Evolutionary conservation across 2,797 vertebrate species (phyloP).

Genomic region (Cryptoblepharus egeriae): DNA sequence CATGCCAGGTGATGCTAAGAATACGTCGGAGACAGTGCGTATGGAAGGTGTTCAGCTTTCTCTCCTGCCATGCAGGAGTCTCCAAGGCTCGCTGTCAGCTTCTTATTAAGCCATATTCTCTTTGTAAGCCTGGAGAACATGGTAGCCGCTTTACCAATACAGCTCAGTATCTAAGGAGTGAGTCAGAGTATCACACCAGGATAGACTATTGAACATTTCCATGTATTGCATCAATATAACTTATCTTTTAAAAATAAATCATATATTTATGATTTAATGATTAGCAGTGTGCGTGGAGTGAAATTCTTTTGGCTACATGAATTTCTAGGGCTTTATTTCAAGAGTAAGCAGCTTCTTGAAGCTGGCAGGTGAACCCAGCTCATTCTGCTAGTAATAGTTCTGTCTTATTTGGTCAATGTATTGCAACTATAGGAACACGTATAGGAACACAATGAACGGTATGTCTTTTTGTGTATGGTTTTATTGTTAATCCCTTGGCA

Average conservation of each 20-base stretch:
- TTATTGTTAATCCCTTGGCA: not conserved
- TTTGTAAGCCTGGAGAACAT: too few species aligned
- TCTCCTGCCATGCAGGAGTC: too few species aligned
- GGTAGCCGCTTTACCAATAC: too few species aligned
- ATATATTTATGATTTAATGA: not conserved
- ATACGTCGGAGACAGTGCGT: too few species aligned
- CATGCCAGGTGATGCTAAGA: too few species aligned
- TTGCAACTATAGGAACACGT: not conserved
- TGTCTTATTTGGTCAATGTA: not conserved
- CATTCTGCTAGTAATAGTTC: constrained; percentile 24
- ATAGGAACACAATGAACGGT: not conserved
- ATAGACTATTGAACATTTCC: not conserved
- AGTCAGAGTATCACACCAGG: too few species aligned
- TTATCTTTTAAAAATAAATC: not conserved
- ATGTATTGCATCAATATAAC: not conserved
- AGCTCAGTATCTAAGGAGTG: too few species aligned
- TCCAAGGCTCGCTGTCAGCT: too few species aligned
- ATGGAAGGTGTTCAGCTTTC: too few species aligned
- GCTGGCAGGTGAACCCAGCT: constrained; percentile 21
- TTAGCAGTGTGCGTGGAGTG: not conserved
- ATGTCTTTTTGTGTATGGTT: too few species aligned
- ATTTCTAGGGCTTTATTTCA: constrained; percentile 22
- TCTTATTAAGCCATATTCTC: too few species aligned
- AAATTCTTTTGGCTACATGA: constrained; percentile 8
- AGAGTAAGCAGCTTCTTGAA: constrained; percentile 7